Evolutionary conservation across 2,797 vertebrate genomes (phyloP).

Genomic region (Botia almorhae): DNA sequence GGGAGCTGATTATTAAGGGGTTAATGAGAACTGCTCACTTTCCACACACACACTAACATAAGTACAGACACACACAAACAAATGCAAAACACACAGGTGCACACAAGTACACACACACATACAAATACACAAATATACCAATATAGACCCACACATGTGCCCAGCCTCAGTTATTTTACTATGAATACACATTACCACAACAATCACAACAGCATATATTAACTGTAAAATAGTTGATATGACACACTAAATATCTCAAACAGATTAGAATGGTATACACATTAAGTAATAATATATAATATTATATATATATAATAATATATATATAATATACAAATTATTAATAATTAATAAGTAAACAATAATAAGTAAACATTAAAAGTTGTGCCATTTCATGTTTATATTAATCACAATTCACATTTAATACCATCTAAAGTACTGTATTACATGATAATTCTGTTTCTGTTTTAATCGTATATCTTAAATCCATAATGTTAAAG

Average conservation of each 20-base stretch:
- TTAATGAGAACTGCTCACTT: constrained; percentile 58
- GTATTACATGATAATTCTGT: too few relatives aligned
- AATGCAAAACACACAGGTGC: background rate
- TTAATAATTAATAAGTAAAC: too few relatives aligned
- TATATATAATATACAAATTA: too few relatives aligned
- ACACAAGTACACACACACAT: background rate
- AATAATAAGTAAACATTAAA: too few relatives aligned
- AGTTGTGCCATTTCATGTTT: too few relatives aligned
- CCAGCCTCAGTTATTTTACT: background rate
- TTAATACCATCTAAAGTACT: too few relatives aligned
- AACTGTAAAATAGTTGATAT: background rate
- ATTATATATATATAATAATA: too few relatives aligned
- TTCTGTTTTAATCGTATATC: too few relatives aligned
- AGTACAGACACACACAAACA: background rate
- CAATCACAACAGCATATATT: background rate
- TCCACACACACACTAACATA: constrained; percentile 30
- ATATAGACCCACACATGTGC: background rate
- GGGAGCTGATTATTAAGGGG: constrained; percentile 68
- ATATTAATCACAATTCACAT: too few relatives aligned
- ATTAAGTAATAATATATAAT: too few relatives aligned
- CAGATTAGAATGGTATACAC: background rate
- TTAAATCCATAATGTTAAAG: too few relatives aligned
- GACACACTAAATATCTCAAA: background rate
- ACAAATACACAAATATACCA: too few relatives aligned
- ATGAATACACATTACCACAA: background rate